Conservation (phyloP, 2,797 vertebrate genomes). For the Xiphophorus birchmanni region DNA sequence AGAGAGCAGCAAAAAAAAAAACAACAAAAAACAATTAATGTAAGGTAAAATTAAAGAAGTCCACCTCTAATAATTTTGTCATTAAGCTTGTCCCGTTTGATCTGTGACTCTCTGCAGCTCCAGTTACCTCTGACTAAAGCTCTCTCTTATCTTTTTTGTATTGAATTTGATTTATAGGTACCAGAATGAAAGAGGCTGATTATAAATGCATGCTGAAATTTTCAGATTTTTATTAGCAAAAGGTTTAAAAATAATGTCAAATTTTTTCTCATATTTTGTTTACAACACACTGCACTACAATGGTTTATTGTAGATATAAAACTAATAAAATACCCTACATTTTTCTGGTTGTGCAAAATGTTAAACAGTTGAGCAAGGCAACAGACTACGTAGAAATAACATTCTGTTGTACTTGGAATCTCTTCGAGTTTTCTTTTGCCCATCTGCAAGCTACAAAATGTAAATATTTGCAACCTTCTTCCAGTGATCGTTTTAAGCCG, state of each 20-base stretch:
- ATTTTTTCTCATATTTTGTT: background rate
- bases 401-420: background rate
- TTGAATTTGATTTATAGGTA: background rate
- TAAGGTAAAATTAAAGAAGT: background rate
- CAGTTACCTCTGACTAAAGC: background rate
- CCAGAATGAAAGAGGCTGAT: background rate
- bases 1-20: background rate
- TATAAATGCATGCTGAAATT: background rate
- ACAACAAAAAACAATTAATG: too few relatives aligned
- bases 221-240: background rate
- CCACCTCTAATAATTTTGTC: background rate
- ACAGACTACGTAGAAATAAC: background rate
- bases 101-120: background rate
- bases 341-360: background rate
- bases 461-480: slow-evolving; percentile 1
- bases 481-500: background rate
- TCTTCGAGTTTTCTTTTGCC: background rate
- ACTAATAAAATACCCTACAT: background rate
- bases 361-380: background rate
- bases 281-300: background rate
- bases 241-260: background rate
- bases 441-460: background rate
- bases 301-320: background rate
- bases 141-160: background rate
- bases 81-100: background rate